Base-by-base conservation (phyloP, 2,113 vertebrate species). In the Rhea americana region DNA sequence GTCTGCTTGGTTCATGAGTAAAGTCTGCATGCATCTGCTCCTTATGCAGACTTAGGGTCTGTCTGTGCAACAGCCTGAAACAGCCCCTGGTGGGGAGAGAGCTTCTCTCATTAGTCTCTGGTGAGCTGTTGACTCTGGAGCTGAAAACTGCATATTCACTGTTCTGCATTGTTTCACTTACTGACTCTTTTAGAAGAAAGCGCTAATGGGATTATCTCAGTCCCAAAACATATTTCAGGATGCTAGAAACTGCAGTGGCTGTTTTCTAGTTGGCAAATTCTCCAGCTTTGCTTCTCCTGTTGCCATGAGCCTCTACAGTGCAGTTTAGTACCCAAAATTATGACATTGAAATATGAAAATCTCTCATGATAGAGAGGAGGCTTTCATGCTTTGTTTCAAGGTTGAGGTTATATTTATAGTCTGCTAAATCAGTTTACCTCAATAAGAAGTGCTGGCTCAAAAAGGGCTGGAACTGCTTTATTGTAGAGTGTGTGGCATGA, bases 401-500 rank as follows among this genome's bases (percentile, higher is more conserved):
- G 26, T 48, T 3, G 9, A 70, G 76, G 30, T 53, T 72, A 17
- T 13, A 4, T 85, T 88, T 81, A 6, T 21, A 55, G 41, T 77
- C 65, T 85, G 79, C 56, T 83, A 63, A 74, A 81, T 94, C 35
- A n/a, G 68, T 56, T 82, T 66, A 78, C 80, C 45, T 88, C 91
- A 88, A 67, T 72, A 68, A 85, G 78, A 87, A 17, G 37, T 79
- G 37, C 30, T 47, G 77, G 62, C 73, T 88, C 21, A 59, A 47
- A 87, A 73, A 93, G 45, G 41, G 74, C 45, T 93, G 73, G 4
- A 22, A 79, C 19, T 8, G 78, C 73, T 90, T 94, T 93, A 45
- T 91, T 95, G 85, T 88, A 90, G 90, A 70, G 16, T 76, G 37
- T 90, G 66, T 78, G 78, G 81, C 65, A 76, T 84, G 85, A 50